Base-by-base conservation (phyloP, 2,888 invertebrate genomes). In the Morpho helenor region DNA sequence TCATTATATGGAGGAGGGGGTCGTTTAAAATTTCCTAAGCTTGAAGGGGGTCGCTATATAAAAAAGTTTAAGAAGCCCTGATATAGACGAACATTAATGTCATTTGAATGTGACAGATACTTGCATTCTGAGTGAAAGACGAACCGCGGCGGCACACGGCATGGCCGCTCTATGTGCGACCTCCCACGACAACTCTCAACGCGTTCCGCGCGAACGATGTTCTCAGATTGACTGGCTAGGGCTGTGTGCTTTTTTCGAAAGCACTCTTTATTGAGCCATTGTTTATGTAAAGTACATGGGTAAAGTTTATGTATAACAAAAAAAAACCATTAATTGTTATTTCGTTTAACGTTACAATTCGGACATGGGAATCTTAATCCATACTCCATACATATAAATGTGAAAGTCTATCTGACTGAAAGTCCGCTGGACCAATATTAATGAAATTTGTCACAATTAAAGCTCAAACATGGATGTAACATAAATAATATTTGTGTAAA, bases 41-140 rank as follows among this genome's bases (percentile, higher is more conserved):
- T 16, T 16, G 16, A 16, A 16, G 2, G 16, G 16, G 16, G 16
- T 16, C 16, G 16, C 16, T 16, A 16, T 16, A 16, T 16, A 16
- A 16, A 16, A 16, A 16, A 16, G 16, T 16, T 16, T 1, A 16
- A 16, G 16, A 16, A 16, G 16, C 2, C 16, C 16, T 16, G 16
- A 16, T 16, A 16, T 16, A 16, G 2, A 31, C 31, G 3, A 31
- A 31, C 31, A 31, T 31, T 31, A 31, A 31, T 31, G 31, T 31
- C 31, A 31, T 31, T 43, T 42, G 46, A 42, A 48, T 53, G 53
- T 61, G 54, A 56, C 56, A 62, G 74, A 85, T 89, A 89, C 89
- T 90, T 88, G 87, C 90, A 90, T 78, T 78, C 84, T 76, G 71
- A 79, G 76, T 68, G 83, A 86, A 68, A 89, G 72, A 55, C 83